Conservation (phyloP, 2,888 invertebrate species). For the Heliconius ismenius region DNA sequence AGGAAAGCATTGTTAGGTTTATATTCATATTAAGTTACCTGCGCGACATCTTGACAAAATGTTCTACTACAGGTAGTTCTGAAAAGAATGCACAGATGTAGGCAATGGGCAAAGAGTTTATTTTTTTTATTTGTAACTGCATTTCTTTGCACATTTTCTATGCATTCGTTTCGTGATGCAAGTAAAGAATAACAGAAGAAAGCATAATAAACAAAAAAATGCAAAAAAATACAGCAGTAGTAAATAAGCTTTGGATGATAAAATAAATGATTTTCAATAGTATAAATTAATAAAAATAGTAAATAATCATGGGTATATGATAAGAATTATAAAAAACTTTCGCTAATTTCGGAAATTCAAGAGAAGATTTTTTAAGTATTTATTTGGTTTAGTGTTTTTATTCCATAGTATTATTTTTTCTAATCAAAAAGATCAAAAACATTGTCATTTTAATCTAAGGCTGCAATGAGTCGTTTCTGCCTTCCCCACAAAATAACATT, state of each 20-base stretch:
- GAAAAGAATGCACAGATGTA: conserved; percentile 79
- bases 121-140: conserved; percentile 55
- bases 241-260: conserved; percentile 32
- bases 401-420: background rate
- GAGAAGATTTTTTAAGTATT: background rate
- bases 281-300: no score
- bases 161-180: conserved; percentile 70
- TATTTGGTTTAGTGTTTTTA: background rate
- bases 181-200: conserved; percentile 44
- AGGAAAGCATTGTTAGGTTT: conserved; percentile 5
- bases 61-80: conserved; percentile 68
- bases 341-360: background rate
- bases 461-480: background rate
- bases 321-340: background rate
- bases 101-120: conserved; percentile 66
- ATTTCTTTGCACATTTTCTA: conserved; percentile 80
- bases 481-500: background rate
- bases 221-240: conserved; percentile 77
- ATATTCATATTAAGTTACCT: conserved; percentile 38
- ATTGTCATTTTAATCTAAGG: no score
- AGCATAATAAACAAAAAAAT: conserved; percentile 52
- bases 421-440: background rate
- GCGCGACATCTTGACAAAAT: conserved; percentile 39
- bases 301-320: background rate
- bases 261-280: background rate